Evolutionary conservation across 1,140 invertebrate genomes (phyloP).

Genomic region (Pseudomyrmex flavicornis): DNA sequence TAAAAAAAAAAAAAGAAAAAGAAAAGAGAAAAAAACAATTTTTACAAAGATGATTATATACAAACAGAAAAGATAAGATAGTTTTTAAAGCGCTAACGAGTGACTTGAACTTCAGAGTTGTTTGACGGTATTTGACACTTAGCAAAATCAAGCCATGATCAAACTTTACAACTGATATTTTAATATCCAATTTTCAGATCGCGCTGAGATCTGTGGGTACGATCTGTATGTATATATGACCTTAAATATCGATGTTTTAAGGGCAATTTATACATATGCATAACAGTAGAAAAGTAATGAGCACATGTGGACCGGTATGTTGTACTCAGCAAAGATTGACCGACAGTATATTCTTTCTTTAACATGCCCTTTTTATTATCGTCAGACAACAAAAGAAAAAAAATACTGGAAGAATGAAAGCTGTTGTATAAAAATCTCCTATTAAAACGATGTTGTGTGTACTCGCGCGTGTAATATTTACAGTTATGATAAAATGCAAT

Average conservation of each 20-base stretch:
- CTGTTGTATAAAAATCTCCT: constrained; percentile 82
- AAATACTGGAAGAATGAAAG: constrained; percentile 76
- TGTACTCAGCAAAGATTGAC: constrained; percentile 52
- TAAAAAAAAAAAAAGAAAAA: constrained; percentile 61
- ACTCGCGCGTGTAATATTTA: constrained; percentile 78
- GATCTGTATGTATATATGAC: constrained; percentile 35
- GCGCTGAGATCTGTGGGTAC: constrained; percentile 47
- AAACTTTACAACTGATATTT: constrained; percentile 69
- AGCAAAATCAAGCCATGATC: constrained; percentile 84
- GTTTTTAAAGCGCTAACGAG: constrained; percentile 64
- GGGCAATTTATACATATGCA: constrained; percentile 63
- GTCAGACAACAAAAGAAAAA: constrained; percentile 68
- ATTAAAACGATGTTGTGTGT: constrained; percentile 78
- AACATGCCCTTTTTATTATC: constrained; percentile 55
- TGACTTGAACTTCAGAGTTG: constrained; percentile 84
- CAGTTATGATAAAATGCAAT: constrained; percentile 80
- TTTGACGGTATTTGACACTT: constrained; percentile 80
- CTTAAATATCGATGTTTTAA: constrained; percentile 57
- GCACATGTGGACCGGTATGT: constrained; percentile 56
- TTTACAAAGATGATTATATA: constrained; percentile 48
- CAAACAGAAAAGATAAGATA: constrained; percentile 61
- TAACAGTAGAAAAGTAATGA: constrained; percentile 70
- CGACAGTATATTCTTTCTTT: constrained; percentile 51
- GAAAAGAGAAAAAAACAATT: constrained; percentile 49
- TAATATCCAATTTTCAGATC: constrained; percentile 67